phyloP scores from a whole-genome alignment of 2,113 vertebrate species.

The Pholis gunnellus region DNA sequence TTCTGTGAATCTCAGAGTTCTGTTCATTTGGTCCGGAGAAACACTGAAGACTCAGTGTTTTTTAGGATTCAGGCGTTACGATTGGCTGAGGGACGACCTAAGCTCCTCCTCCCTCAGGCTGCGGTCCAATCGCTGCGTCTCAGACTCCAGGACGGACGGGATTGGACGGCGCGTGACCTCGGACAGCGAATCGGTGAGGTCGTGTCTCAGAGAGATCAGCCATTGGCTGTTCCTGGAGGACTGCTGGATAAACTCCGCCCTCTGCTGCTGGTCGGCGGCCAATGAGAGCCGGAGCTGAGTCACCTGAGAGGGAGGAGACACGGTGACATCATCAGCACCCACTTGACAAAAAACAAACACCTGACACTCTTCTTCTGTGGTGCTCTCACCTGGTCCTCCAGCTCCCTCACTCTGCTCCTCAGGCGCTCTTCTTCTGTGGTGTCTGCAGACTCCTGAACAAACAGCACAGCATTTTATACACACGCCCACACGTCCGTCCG shows the following conservation, averaged over 20 bases:
- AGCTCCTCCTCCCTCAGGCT: slow-evolving; percentile 81
- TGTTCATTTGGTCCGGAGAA: not conserved
- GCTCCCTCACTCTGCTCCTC: slow-evolving; percentile 53
- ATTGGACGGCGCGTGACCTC: slow-evolving; percentile 72
- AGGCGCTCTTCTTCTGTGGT: slow-evolving; percentile 60
- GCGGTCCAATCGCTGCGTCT: slow-evolving; percentile 80
- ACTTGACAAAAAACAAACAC: not conserved
- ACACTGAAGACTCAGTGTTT: not conserved
- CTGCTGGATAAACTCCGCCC: slow-evolving; percentile 75
- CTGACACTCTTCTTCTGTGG: slow-evolving; percentile 1
- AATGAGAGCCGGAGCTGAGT: slow-evolving; percentile 68
- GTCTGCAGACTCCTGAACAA: slow-evolving; percentile 18
- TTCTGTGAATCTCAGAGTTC: not conserved
- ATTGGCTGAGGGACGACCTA: slow-evolving; percentile 68
- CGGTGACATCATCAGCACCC: slow-evolving; percentile 19
- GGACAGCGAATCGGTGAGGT: slow-evolving; percentile 76
- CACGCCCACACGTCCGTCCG: not conserved
- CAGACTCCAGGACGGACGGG: slow-evolving; percentile 73
- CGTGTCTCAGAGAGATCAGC: slow-evolving; percentile 72
- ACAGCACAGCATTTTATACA: not conserved
- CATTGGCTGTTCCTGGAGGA: slow-evolving; percentile 77
- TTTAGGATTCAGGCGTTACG: slow-evolving; percentile 9
- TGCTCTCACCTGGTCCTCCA: slow-evolving; percentile 78
- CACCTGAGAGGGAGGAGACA: slow-evolving; percentile 64
- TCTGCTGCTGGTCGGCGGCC: slow-evolving; percentile 71